A percentile compares a stretch with the other conserved stretches of the same genome.
Evolutionary conservation across 2,113 vertebrate genomes (phyloP).

Genomic region (Tragelaphus imberbis): DNA sequence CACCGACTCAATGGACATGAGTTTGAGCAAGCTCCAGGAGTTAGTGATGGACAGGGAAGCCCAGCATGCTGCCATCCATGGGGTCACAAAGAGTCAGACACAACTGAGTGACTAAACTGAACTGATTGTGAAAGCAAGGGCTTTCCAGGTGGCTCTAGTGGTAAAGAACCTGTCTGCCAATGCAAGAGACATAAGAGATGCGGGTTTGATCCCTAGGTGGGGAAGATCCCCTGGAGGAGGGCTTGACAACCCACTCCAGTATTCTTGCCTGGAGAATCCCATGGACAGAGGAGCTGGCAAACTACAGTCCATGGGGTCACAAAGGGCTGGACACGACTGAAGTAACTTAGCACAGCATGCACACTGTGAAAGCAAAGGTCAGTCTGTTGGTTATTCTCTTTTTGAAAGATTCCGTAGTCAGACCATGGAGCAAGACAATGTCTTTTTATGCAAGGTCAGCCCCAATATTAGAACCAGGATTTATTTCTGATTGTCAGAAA

Average conservation of each 20-base stretch:
- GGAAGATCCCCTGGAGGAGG: background rate
- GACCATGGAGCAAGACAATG: background rate
- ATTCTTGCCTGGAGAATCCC: background rate
- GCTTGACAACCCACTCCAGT: background rate
- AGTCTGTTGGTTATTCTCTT: background rate
- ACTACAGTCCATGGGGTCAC: background rate
- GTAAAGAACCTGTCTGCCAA: background rate
- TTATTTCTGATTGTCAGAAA: background rate
- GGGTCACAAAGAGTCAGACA: background rate
- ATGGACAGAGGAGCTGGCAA: background rate
- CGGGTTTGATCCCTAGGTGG: background rate
- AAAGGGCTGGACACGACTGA: background rate
- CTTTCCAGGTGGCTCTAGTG: background rate
- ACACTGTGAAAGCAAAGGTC: background rate
- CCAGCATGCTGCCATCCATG: background rate
- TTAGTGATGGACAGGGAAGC: background rate
- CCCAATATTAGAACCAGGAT: background rate
- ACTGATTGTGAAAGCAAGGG: background rate
- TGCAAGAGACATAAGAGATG: background rate
- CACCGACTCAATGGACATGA: background rate
- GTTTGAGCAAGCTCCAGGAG: background rate
- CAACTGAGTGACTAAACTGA: background rate
- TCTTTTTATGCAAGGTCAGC: background rate
- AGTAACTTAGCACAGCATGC: background rate
- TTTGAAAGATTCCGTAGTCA: background rate